A percentile compares a stretch with the other conserved stretches of the same genome.
Evolutionary conservation across 2,888 invertebrate genomes (phyloP).

Genomic region (Meganola albula): DNA sequence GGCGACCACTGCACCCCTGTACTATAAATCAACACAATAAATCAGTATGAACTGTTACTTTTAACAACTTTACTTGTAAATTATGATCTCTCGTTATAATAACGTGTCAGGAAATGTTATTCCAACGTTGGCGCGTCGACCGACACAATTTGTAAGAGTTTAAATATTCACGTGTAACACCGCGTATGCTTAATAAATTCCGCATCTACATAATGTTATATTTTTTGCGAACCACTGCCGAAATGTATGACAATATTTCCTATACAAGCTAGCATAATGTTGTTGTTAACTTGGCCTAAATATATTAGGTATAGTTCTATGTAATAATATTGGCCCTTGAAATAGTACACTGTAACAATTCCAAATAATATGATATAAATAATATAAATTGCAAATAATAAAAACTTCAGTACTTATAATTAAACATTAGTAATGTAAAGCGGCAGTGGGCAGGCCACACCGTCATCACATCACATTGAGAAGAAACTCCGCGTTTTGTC

Average conservation of each 20-base stretch:
- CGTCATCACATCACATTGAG: too few relatives aligned
- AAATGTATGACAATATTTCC: slow-evolving; percentile 39
- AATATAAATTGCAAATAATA: too few relatives aligned
- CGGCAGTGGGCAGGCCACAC: too few relatives aligned
- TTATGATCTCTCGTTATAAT: slow-evolving; percentile 37
- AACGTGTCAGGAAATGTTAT: slow-evolving; percentile 35
- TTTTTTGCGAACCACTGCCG: slow-evolving; percentile 40
- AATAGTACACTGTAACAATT: too few relatives aligned
- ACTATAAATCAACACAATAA: not conserved
- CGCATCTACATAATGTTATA: slow-evolving; percentile 64
- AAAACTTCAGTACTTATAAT: too few relatives aligned
- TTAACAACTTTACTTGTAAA: slow-evolving; percentile 4
- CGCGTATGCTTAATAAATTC: slow-evolving; percentile 56
- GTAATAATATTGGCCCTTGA: too few relatives aligned
- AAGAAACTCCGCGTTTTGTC: too few relatives aligned
- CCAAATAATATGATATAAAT: too few relatives aligned
- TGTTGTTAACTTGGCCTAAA: too few relatives aligned
- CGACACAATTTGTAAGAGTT: slow-evolving; percentile 53
- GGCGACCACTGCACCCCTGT: not conserved
- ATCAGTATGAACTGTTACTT: not conserved
- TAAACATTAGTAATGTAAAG: too few relatives aligned
- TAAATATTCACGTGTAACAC: slow-evolving; percentile 60
- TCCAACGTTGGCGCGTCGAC: slow-evolving; percentile 40
- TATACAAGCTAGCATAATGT: slow-evolving; percentile 22
- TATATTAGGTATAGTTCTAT: too few relatives aligned